Conservation (phyloP, 2,113 vertebrate species). For the Ondatra zibethicus region DNA sequence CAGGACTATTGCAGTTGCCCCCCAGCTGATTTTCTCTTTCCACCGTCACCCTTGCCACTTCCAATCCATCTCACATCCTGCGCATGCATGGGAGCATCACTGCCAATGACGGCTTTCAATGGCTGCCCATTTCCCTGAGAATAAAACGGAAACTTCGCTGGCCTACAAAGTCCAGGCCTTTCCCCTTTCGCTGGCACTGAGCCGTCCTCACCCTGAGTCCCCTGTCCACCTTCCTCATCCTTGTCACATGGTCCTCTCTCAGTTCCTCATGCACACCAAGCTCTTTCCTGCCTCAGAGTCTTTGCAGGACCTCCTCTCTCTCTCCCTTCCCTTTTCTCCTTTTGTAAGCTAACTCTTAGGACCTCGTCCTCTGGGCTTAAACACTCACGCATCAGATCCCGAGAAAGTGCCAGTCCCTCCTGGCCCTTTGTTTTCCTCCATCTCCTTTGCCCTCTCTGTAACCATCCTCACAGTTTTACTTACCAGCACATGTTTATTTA, state of each 20-base stretch:
- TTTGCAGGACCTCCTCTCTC: constrained; percentile 27
- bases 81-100: not conserved
- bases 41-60: not conserved
- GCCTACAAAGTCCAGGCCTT: not conserved
- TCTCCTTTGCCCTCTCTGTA: not conserved
- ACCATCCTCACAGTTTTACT: not conserved
- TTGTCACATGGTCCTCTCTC: not conserved
- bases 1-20: not conserved
- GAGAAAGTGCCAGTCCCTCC: not conserved
- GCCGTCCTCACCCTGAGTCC: not conserved
- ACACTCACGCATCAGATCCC: not conserved
- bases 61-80: not conserved
- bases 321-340: constrained; percentile 31
- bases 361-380: not conserved
- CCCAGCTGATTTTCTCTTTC: not conserved
- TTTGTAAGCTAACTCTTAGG: not conserved
- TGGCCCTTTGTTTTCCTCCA: constrained; percentile 15
- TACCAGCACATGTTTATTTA: not conserved
- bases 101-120: not conserved
- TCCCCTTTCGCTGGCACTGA: not conserved
- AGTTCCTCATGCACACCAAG: not conserved
- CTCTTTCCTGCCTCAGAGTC: not conserved
- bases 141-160: not conserved
- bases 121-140: not conserved
- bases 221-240: not conserved